Percentiles rank a stretch among this genome's conserved stretches.
These are phyloP conservation scores for Callocephalon fimbriatum DNA, from an alignment of 2,113 vertebrate genomes.

Conservation along the genomic window DNA sequence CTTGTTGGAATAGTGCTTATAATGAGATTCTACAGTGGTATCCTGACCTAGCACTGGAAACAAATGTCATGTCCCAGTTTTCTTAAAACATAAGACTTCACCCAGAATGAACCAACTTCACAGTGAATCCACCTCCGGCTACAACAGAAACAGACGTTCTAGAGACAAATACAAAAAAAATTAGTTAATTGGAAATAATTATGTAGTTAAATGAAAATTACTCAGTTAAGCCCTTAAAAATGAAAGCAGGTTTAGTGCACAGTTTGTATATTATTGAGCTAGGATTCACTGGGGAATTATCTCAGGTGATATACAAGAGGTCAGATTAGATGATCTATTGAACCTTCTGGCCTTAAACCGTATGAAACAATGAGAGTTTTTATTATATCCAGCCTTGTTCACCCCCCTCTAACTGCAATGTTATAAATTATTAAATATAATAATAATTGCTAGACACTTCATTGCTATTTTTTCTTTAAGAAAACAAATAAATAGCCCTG, in stretches of 20 bases:
- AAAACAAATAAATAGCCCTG: background rate
- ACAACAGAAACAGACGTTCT: background rate
- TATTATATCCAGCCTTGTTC: background rate
- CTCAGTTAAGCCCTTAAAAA: background rate
- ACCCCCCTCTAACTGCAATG: background rate
- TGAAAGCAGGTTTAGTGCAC: background rate
- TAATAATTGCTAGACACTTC: background rate
- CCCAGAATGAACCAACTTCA: background rate
- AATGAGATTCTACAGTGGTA: background rate
- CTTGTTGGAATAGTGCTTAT: background rate
- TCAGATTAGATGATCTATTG: slow-evolving; percentile 33
- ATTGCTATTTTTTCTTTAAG: background rate
- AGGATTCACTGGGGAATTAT: slow-evolving; percentile 1
- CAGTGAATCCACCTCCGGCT: background rate
- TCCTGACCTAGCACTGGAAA: background rate
- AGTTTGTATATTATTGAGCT: background rate
- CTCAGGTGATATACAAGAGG: background rate
- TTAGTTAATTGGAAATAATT: background rate
- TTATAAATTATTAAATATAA: slow-evolving; percentile 35
- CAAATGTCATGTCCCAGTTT: background rate
- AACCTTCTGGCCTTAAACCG: background rate
- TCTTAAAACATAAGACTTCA: background rate
- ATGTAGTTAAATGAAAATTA: background rate
- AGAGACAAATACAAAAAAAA: background rate
- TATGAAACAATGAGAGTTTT: background rate